Evolutionary conservation across 1,140 invertebrate species (phyloP).

Genomic region (Camponotus pennsylvanicus): DNA sequence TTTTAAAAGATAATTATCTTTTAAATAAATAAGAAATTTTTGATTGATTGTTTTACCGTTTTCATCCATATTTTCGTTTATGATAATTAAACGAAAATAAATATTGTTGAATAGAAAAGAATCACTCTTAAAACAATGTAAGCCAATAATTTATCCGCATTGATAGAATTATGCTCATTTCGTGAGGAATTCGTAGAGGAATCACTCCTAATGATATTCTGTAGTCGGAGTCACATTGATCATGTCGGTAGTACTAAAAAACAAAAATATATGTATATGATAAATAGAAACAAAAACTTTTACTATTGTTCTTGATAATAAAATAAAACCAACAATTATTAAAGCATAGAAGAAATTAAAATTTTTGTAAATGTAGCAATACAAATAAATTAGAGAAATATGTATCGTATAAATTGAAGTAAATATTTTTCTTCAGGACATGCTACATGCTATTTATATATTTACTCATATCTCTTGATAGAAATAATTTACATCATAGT

Average conservation of each 20-base stretch:
- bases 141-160: conserved; percentile 19
- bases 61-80: conserved; percentile 3
- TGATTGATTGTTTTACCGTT: conserved; percentile 9
- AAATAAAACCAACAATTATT: conserved; percentile 45
- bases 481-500: no score
- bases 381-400: conserved; percentile 3
- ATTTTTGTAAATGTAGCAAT: conserved; percentile 24
- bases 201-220: conserved; percentile 86
- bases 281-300: conserved; percentile 58
- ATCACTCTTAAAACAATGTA: neutral
- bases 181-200: conserved; percentile 7
- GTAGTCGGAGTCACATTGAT: conserved; percentile 93
- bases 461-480: neutral
- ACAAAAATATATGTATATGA: conserved; percentile 47
- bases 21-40: conserved; percentile 30
- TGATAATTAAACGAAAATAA: conserved; percentile 4
- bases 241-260: conserved; percentile 92
- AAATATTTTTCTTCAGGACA: conserved; percentile 13
- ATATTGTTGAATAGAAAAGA: neutral
- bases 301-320: conserved; percentile 28
- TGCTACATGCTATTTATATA: conserved; percentile 48
- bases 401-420: neutral
- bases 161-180: conserved; percentile 26
- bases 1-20: conserved; percentile 22
- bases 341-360: conserved; percentile 35